Evolutionary conservation across 2,797 vertebrate genomes (phyloP).

Genomic region (Ctenopoma kingsleyae): DNA sequence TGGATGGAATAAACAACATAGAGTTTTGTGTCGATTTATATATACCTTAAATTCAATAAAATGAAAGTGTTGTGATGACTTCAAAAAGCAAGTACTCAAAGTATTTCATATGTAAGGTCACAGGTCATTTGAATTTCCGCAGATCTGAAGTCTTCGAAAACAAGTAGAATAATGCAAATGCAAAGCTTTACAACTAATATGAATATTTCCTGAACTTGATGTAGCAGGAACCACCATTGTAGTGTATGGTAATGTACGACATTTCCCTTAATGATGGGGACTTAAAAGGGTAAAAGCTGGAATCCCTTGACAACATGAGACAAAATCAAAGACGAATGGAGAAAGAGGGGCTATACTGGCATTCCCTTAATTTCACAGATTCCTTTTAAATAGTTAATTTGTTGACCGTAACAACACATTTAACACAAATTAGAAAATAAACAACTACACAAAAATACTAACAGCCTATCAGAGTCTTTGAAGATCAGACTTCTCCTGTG

Average conservation of each 20-base stretch:
- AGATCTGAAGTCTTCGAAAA: conserved; percentile 8
- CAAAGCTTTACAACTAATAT: neutral
- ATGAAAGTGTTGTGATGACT: conserved; percentile 6
- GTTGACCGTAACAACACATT: conserved; percentile 55
- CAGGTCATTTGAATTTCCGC: conserved; percentile 1
- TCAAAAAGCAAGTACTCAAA: conserved; percentile 6
- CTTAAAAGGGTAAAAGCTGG: conserved; percentile 1
- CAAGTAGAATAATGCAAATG: neutral
- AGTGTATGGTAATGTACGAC: neutral
- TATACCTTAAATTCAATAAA: conserved; percentile 10
- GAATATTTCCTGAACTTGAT: neutral
- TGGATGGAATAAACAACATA: conserved; percentile 38
- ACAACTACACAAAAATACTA: conserved; percentile 67
- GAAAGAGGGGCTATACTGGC: conserved; percentile 70
- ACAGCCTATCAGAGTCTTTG: conserved; percentile 68
- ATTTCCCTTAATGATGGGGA: neutral
- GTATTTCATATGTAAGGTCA: neutral
- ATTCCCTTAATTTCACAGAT: conserved; percentile 77
- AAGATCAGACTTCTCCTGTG: conserved; percentile 52
- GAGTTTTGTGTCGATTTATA: conserved; percentile 5
- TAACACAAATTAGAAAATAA: conserved; percentile 58
- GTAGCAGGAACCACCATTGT: neutral
- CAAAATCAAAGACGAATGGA: conserved; percentile 33
- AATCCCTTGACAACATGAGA: neutral
- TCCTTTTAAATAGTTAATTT: conserved; percentile 83